Base-by-base conservation (phyloP, 2,797 vertebrate genomes). In the Thamnophis elegans region DNA sequence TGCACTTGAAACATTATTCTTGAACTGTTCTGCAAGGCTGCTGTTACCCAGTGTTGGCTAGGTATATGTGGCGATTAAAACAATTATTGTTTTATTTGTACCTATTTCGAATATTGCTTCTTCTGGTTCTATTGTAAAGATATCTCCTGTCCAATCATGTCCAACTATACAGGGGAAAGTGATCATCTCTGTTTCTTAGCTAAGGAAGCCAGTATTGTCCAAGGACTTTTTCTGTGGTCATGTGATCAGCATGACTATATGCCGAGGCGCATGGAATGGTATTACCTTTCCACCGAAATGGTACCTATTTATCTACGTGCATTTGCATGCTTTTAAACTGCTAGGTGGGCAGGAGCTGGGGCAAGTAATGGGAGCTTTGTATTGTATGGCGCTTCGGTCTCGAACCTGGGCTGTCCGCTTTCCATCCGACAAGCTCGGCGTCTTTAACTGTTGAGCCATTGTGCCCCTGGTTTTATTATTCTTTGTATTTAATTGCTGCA, bases 181-280 rank as follows among this genome's bases (percentile, higher is more conserved):
- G 14, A 65, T 68, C n/a, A 32, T n/a, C n/a, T n/a, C 28, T 8
- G 6, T 68, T 32, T 68, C n/a, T 73, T 36, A 18, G n/a, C 2
- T 5, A 3, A 73, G 14, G n/a, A 73, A 73, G 5, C 6, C n/a
- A 73, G 14, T 6, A 32, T 73, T 32, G 2, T 73, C n/a, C 16
- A 8, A 36, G 32, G n/a, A 36, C 14, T 8, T n/a, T 36, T 73
- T 73, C 16, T 32, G n/a, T 68, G 65, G 28, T 7, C 14, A 32
- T 68, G 14, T 32, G 65, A 2, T 14, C n/a, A 18, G 14, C 26
- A 62, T 28, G 60, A 28, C 26, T 62, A 28, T n/a, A 4, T 28
- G 60, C 1, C 4, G 1, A 62, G 60, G 4, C 0, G 2, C 65
- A 68, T 2, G 0, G n/a, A 68, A 68, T 18, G 14, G 14, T 36